Base-by-base conservation (phyloP, 2,113 vertebrate genomes). In the Rhea americana region DNA sequence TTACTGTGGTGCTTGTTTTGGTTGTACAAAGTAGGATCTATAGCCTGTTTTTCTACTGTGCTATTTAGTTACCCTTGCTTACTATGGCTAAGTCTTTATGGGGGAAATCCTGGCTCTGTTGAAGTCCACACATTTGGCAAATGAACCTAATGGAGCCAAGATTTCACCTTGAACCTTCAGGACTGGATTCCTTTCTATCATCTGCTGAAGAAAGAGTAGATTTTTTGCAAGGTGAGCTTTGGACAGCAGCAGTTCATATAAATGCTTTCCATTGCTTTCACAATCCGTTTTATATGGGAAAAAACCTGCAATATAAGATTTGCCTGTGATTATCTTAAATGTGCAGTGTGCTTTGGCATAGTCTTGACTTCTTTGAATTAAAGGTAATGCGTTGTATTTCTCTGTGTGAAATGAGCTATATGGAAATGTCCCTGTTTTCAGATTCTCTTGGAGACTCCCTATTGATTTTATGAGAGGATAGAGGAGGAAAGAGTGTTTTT, bases 191-290 rank as follows among this genome's bases (percentile, higher is more conserved):
- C 19, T 91, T 85, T 89, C 72, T 82, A 0, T 76, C 7, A 13
- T 87, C 53, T 89, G 39, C 62, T 92, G 62, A 66, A 96, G 74
- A 92, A 86, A 45, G 70, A 78, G 43, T 51, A 51, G 17, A 7
- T 1, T 1, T 62, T 89, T 86, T 61, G 74, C 12, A 1, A 56
- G 37, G 10, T 91, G 73, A 88, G 35, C 86, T 86, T 93, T 90
- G 70, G 73, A 78, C 18, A 90, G 70, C 51, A 90, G 55, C 70
- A 67, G 41, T 84, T 75, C 59, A 39, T 48, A 45, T 65, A 91
- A 84, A 59, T 68, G 77, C 32, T 90, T 96, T 91, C 73, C 73
- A 82, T 89, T 95, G 77, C 88, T 79, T 93, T 94, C 77, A 82
- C 67, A 88, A 84, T 90, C 11, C 17, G 58, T 91, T 87, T 90